Conservation (phyloP, 30 jellyfish, hydroid and myxozoan genomes). For the Aurelia sp. region DNA sequence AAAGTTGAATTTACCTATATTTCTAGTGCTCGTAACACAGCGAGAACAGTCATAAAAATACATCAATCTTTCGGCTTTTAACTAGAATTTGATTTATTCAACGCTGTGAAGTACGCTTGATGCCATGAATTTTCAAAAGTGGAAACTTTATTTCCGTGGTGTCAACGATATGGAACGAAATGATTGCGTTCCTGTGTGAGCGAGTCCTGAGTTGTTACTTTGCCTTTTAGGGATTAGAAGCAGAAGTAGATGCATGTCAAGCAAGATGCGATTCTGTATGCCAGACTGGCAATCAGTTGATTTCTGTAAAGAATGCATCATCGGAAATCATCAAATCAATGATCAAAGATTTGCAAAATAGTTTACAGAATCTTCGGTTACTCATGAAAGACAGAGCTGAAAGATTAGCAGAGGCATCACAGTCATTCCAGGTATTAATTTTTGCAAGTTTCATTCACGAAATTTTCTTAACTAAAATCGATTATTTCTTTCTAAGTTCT, state of each 20-base stretch:
- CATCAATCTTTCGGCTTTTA: no score
- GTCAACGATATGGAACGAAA: no score
- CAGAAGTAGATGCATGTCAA: constrained; percentile 68
- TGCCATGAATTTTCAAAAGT: no score
- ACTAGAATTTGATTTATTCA: no score
- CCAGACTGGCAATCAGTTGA: constrained; percentile 27
- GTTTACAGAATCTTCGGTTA: constrained; percentile 36
- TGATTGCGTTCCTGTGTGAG: background rate
- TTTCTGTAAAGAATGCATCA: constrained; percentile 18
- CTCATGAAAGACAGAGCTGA: constrained; percentile 53
- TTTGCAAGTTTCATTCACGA: background rate
- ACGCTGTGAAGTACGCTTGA: no score
- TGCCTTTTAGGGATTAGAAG: constrained; percentile 41
- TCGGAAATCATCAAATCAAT: constrained; percentile 23
- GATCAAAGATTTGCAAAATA: constrained; percentile 31
- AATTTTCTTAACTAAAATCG: no score
- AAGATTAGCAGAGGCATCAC: constrained; percentile 70
- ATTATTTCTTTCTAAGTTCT: no score
- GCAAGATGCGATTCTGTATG: constrained; percentile 54
- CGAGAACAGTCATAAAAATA: no score
- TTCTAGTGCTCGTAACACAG: no score
- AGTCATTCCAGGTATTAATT: constrained; percentile 66
- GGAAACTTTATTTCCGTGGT: no score
- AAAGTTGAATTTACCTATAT: no score
- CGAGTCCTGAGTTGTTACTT: background rate